Percentiles rank a stretch among this genome's conserved stretches.
Conservation (phyloP, 2,797 vertebrate species). For the Mareca strepera region DNA sequence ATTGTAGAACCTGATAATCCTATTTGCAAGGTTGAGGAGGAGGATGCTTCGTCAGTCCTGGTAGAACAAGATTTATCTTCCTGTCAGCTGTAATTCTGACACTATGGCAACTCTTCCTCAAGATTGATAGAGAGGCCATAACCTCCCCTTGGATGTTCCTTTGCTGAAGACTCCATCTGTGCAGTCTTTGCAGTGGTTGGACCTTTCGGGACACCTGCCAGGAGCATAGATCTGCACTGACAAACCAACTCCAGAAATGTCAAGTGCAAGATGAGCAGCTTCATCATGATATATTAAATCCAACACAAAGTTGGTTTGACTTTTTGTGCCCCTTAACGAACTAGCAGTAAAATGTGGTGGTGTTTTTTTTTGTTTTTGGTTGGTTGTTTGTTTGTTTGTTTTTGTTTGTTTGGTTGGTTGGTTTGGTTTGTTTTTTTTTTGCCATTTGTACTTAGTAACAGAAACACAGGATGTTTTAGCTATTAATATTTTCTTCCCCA, state of each 20-base stretch:
- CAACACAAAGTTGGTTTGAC: neutral
- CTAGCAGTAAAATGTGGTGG: neutral
- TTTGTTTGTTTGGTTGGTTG: too few relatives aligned
- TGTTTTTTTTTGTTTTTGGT: too few relatives aligned
- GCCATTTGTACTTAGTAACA: too few relatives aligned
- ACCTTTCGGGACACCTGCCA: neutral
- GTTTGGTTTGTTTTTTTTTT: neutral
- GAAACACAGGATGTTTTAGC: neutral
- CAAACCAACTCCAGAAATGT: neutral
- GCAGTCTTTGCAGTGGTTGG: neutral
- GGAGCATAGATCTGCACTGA: neutral
- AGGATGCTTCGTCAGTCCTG: slow-evolving; percentile 35
- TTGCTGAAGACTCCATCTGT: slow-evolving; percentile 39
- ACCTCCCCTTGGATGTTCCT: slow-evolving; percentile 43
- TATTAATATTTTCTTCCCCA: slow-evolving; percentile 19
- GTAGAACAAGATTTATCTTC: slow-evolving; percentile 42
- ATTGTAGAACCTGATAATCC: neutral
- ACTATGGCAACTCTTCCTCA: neutral
- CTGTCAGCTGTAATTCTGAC: slow-evolving; percentile 50
- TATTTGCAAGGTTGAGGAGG: slow-evolving; percentile 46
- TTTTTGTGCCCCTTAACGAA: neutral
- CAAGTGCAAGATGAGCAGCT: neutral
- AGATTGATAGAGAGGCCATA: slow-evolving; percentile 42
- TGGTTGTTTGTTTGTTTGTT: too few relatives aligned
- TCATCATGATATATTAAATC: rapidly evolving